Percentiles rank a stretch among this genome's conserved stretches.
phyloP scores from a whole-genome alignment of 2,888 invertebrate genomes.

The Clepsis dumicolana region DNA sequence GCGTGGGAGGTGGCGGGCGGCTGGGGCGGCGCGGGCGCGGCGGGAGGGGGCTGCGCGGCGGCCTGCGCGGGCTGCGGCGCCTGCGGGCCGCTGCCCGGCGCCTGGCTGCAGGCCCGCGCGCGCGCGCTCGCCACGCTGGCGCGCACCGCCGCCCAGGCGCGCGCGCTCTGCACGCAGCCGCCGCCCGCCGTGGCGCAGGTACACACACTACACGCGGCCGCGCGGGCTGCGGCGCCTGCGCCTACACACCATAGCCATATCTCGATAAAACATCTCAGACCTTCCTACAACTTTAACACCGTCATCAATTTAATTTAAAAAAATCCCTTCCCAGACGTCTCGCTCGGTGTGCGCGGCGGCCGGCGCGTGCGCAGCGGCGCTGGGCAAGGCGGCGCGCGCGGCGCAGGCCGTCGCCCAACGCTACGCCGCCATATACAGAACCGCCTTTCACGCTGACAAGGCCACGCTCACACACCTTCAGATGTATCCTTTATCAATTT shows the following conservation, averaged over 20 bases:
- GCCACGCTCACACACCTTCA: constrained; percentile 70
- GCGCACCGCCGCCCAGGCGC: constrained; percentile 86
- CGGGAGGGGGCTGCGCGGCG: constrained; percentile 59
- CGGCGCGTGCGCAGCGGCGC: constrained; percentile 59
- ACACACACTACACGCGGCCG: background rate
- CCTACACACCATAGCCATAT: no score
- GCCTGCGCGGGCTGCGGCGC: constrained; percentile 75
- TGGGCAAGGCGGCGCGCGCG: constrained; percentile 67
- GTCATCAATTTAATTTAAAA: no score
- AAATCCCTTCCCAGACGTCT: constrained; percentile 62
- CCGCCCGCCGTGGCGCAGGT: constrained; percentile 96
- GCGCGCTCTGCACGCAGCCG: constrained; percentile 94
- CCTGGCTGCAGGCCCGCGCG: constrained; percentile 88
- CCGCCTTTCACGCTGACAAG: constrained; percentile 77
- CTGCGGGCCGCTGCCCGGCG: constrained; percentile 55
- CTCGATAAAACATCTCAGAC: no score
- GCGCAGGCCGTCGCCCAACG: constrained; percentile 55
- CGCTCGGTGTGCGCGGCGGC: constrained; percentile 70
- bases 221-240: background rate
- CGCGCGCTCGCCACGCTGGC: constrained; percentile 89
- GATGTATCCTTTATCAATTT: constrained; percentile 82
- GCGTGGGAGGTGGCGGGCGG: constrained; percentile 65
- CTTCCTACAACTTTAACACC: no score
- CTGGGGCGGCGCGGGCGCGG: constrained; percentile 57
- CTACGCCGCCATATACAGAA: constrained; percentile 69